These are phyloP conservation scores for Cylloceria caligata DNA, from an alignment of 2,888 invertebrate genomes.

Conservation along the genomic window DNA sequence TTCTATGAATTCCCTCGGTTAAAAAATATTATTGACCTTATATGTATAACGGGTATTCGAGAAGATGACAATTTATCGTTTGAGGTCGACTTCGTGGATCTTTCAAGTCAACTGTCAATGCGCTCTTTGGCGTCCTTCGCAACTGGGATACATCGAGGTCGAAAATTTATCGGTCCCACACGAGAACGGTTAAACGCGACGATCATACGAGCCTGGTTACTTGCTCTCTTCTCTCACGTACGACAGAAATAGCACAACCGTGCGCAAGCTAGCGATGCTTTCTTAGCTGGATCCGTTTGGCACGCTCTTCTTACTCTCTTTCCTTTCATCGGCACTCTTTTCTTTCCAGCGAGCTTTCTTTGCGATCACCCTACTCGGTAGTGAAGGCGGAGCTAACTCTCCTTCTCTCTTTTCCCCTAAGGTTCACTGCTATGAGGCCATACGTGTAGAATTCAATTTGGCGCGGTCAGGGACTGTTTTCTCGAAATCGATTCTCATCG, in stretches of 20 bases:
- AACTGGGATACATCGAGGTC: slow-evolving; percentile 45
- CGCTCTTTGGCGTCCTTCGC: slow-evolving; percentile 28
- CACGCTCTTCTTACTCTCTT: slow-evolving; percentile 44
- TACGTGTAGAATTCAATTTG: slow-evolving; percentile 66
- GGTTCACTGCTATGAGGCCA: slow-evolving; percentile 19
- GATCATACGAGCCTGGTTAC: slow-evolving; percentile 21
- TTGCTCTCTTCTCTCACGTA: slow-evolving; percentile 53
- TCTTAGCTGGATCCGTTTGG: slow-evolving; percentile 51
- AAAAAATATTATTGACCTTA: not conserved
- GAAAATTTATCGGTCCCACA: slow-evolving; percentile 60
- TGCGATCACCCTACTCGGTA: slow-evolving; percentile 45
- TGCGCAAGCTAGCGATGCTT: slow-evolving; percentile 41
- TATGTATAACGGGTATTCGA: not conserved
- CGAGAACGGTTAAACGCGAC: slow-evolving; percentile 52
- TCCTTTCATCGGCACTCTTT: slow-evolving; percentile 37
- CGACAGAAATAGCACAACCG: slow-evolving; percentile 59
- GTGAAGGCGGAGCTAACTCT: slow-evolving; percentile 10
- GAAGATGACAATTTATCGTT: slow-evolving; percentile 28
- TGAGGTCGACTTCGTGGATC: slow-evolving; percentile 28
- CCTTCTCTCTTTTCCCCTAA: slow-evolving; percentile 9
- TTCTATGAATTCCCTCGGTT: too few species aligned
- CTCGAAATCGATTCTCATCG: slow-evolving; percentile 62
- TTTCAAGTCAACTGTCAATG: not conserved
- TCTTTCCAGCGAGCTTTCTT: slow-evolving; percentile 55
- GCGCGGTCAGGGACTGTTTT: slow-evolving; percentile 63